These are phyloP conservation scores for Schrankia costaestrigalis DNA, from an alignment of 2,888 invertebrate genomes.

Conservation along the genomic window DNA sequence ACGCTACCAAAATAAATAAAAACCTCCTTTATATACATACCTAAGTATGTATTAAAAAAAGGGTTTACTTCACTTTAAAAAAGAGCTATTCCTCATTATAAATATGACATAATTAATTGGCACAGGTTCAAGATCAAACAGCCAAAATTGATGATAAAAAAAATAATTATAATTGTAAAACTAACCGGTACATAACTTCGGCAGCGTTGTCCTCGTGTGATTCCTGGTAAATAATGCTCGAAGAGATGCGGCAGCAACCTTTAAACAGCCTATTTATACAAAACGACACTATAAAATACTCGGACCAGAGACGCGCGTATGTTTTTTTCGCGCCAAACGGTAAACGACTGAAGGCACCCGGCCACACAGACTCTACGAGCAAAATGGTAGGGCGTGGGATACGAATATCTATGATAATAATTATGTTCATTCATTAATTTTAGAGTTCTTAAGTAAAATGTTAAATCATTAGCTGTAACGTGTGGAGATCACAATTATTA, in stretches of 20 bases:
- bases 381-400: conserved; percentile 44
- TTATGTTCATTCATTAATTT: conserved; percentile 12
- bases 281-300: conserved; percentile 42
- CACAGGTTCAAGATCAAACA: conserved; percentile 5
- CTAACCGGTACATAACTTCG: conserved; percentile 67
- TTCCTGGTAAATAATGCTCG: conserved; percentile 44
- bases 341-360: conserved; percentile 36
- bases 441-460: conserved; percentile 19
- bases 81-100: too few relatives aligned
- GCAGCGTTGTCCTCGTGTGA: conserved; percentile 36
- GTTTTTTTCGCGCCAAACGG: conserved; percentile 53
- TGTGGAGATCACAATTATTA: too few relatives aligned
- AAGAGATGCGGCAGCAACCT: conserved; percentile 49
- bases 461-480: too few relatives aligned
- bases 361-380: conserved; percentile 26
- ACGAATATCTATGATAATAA: conserved; percentile 17
- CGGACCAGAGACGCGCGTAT: conserved; percentile 16
- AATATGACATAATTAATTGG: background rate
- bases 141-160: conserved; percentile 8
- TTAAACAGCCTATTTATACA: conserved; percentile 57
- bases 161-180: conserved; percentile 32
- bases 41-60: too few relatives aligned
- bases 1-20: too few relatives aligned
- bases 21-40: too few relatives aligned
- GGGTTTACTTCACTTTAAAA: too few relatives aligned